These are phyloP conservation scores for Oryzias javanicus DNA, from an alignment of 2,113 vertebrate genomes.

Conservation along the genomic window DNA sequence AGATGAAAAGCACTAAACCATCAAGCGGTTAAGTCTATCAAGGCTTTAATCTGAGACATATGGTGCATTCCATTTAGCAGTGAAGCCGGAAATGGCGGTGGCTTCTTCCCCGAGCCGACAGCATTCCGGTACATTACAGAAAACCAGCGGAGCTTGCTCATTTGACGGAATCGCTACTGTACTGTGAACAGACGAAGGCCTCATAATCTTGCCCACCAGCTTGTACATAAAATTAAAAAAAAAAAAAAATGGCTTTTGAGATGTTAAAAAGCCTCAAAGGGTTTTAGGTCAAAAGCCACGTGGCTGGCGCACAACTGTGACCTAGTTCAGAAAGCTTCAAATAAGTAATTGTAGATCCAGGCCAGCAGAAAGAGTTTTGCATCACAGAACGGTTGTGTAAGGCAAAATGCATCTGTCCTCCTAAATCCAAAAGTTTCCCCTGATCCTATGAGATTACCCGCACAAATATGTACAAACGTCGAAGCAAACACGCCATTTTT, in stretches of 20 bases:
- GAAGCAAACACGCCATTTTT: no score
- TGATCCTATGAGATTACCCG: no score
- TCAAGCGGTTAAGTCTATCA: constrained; percentile 38
- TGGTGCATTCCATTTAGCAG: neutral
- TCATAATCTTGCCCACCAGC: constrained; percentile 24
- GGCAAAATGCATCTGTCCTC: no score
- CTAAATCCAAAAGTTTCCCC: no score
- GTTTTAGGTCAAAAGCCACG: constrained; percentile 29
- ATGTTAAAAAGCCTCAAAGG: neutral
- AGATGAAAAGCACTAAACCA: constrained; percentile 31
- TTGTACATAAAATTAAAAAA: neutral
- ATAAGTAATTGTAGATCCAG: constrained; percentile 39
- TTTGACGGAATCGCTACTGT: neutral
- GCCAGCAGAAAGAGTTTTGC: constrained; percentile 5
- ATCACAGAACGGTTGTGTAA: no score
- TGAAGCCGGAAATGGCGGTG: neutral
- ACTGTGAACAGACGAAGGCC: constrained; percentile 1
- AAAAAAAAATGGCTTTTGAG: neutral
- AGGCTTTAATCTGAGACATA: constrained; percentile 28
- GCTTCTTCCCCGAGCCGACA: neutral
- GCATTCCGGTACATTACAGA: neutral
- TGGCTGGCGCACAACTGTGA: constrained; percentile 21
- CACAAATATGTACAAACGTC: no score
- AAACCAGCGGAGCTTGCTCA: neutral
- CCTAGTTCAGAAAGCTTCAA: constrained; percentile 40